A percentile compares a stretch with the other conserved stretches of the same genome.
phyloP scores from a whole-genome alignment of 2,113 vertebrate species.

The Peromyscus leucopus region DNA sequence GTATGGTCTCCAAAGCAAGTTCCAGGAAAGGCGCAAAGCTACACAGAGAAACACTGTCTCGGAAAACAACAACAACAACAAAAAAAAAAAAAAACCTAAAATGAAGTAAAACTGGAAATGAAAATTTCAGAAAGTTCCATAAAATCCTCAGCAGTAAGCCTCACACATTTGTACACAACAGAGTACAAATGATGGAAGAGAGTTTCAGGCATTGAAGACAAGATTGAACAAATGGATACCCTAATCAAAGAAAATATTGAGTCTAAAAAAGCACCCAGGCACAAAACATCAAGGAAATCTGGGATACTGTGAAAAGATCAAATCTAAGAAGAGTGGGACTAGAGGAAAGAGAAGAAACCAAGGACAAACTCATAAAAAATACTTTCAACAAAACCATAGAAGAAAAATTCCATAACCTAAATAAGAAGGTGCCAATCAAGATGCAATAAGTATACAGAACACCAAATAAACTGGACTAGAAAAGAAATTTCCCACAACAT shows the following conservation, averaged over 20 bases:
- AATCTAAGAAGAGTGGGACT: background rate
- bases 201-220: background rate
- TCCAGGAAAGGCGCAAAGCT: no score
- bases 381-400: background rate
- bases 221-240: background rate
- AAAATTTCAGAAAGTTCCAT: background rate
- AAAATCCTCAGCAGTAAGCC: background rate
- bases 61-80: no score
- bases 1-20: no score
- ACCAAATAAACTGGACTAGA: background rate
- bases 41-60: no score
- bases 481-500: background rate
- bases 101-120: background rate
- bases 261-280: background rate
- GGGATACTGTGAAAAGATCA: background rate
- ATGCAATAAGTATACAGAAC: background rate
- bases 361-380: background rate
- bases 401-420: background rate
- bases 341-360: background rate
- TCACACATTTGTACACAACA: no score
- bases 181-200: background rate
- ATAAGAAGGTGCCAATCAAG: background rate
- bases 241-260: background rate
- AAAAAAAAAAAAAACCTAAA: background rate
- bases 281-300: background rate